Percentiles rank a stretch among this genome's conserved stretches.
phyloP scores from a whole-genome alignment of 2,113 vertebrate species.

The Noctilio leporinus region DNA sequence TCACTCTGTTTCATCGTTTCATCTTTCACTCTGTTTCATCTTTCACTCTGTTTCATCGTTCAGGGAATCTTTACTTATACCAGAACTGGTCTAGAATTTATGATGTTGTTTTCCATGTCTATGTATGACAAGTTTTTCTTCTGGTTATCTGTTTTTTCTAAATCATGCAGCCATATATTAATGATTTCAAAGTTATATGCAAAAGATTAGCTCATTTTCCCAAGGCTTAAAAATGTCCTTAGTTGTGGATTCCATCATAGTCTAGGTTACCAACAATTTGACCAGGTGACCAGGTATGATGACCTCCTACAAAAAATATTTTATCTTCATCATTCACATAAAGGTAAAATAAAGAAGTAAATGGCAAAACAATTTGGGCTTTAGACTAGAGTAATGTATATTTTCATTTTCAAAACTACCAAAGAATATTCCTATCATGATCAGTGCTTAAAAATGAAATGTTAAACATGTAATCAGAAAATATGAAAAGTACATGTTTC shows the following conservation, averaged over 20 bases:
- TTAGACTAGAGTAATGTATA: neutral
- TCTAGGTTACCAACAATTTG: neutral
- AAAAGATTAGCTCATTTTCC: neutral
- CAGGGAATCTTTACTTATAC: neutral
- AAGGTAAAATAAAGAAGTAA: neutral
- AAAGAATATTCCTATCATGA: neutral
- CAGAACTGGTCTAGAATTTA: neutral
- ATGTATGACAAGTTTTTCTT: neutral
- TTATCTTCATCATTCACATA: neutral
- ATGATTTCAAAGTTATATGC: neutral
- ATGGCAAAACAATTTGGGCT: neutral
- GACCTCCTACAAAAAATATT: neutral
- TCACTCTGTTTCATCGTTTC: neutral
- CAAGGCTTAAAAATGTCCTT: neutral
- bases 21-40: neutral
- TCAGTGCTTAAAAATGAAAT: neutral
- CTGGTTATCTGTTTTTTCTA: neutral
- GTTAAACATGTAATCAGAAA: neutral
- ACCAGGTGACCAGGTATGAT: neutral
- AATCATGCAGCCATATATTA: neutral
- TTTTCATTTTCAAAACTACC: neutral
- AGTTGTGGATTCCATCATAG: neutral
- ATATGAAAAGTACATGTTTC: neutral
- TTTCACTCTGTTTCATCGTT: neutral
- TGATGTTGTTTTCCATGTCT: neutral